Evolutionary conservation across 2,113 vertebrate species (phyloP), one percentile per base, ranked within the genome.

Genomic region (Thryonomys swinderianus): DNA sequence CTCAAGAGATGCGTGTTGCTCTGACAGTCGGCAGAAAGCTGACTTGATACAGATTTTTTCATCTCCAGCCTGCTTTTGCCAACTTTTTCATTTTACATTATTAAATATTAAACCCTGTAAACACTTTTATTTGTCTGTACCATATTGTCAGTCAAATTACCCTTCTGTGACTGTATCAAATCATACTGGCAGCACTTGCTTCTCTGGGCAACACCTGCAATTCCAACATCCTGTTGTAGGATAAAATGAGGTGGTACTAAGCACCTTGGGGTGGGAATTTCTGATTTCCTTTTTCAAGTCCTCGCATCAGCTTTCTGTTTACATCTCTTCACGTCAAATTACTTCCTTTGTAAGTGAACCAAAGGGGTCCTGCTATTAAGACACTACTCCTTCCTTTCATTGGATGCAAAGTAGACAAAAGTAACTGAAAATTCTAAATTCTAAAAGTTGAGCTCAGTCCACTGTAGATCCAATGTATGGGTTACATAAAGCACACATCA

Each of bases 71-170:
- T 0, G 25, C 95, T 96, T 48, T 85, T 69, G 89, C 67, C 2
- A 53, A 92, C 51, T 85, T 93, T 97, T 98, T 98, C 95, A 55
- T 97, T 98, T 98, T 97, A 92, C 73, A 32, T 97, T 93, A 98
- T 98, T 98, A 98, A 98, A 98, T 98, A 98, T 98, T 98, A 98
- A 98, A 98, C 85, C 93, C 85, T 61, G 96, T 97, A 98, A 98
- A 98, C 97, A 97, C 92, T 97, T 98, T 25, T 85, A 96, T 92
- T 98, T 30, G 23, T 89, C 96, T 97, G 96, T 62, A 25, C 85
- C 48, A 71, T 53, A 0, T 97, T 96, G 94, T 90, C 97, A 96
- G 96, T 97, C 97, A 97, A 92, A 93, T 98, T 97, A 96, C 83
- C 87, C 79, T 97, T 96, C 96, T 93, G 90, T 94, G 94, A 91